Percentiles rank a stretch among this genome's conserved stretches.
Conservation (phyloP, 2,888 invertebrate species). For the Caenorhabditis sp. region DNA sequence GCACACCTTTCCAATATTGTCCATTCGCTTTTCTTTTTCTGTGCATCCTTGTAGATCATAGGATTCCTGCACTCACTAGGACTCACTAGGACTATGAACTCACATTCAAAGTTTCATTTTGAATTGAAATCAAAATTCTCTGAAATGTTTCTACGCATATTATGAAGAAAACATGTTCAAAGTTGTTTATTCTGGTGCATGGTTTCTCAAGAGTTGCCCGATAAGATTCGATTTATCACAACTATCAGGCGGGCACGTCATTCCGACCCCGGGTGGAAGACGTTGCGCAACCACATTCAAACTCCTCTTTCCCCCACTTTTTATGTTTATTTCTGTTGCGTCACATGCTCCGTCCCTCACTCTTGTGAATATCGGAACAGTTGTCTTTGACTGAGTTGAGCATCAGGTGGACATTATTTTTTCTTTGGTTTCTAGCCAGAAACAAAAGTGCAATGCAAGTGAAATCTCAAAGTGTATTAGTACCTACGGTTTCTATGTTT, state of each 20-base stretch:
- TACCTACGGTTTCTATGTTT: background rate
- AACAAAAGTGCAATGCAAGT: too few relatives aligned
- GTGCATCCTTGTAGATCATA: too few relatives aligned
- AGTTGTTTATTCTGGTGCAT: background rate
- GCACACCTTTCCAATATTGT: background rate
- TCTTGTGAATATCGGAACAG: too few relatives aligned
- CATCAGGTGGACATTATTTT: too few relatives aligned
- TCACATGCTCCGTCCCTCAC: constrained; percentile 4
- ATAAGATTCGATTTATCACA: constrained; percentile 47
- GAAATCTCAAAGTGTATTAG: too few relatives aligned
- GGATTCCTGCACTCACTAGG: too few relatives aligned
- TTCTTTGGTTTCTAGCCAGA: too few relatives aligned
- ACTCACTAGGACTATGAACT: too few relatives aligned
- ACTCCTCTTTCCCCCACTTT: constrained; percentile 12
- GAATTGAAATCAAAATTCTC: background rate
- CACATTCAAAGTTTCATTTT: background rate
- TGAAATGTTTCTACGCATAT: background rate
- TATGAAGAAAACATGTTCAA: background rate
- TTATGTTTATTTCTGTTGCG: constrained; percentile 20
- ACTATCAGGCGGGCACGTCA: constrained; percentile 12
- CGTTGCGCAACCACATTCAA: constrained; percentile 37
- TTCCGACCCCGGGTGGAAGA: constrained; percentile 17
- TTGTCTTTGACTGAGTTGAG: too few relatives aligned
- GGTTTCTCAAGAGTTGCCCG: too few relatives aligned
- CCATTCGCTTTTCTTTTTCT: background rate